Evolutionary conservation across 2,797 vertebrate species (phyloP), one percentile per base, ranked within the genome.

Genomic region (Urophycis tenuis): DNA sequence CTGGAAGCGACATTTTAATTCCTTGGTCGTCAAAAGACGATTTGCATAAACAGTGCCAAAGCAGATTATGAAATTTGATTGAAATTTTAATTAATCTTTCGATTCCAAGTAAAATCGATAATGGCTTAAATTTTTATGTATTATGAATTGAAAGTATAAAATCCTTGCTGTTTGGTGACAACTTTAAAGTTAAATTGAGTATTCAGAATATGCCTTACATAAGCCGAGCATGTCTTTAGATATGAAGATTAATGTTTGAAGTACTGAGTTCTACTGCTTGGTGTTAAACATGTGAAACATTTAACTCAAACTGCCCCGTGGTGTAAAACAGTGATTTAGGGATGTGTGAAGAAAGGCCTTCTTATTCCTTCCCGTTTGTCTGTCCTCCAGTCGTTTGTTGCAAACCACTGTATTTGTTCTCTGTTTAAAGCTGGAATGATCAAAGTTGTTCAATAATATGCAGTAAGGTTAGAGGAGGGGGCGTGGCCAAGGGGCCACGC

Each of bases 361-460:
- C 53, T 25, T 8, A 60, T 60, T n/a, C 53, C n/a, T 60, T 25
- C n/a, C n/a, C 8, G 53, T 60, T 19, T 2, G 22, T 60, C 7
- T 60, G 22, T 60, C 53, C 53, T 60, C 25, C 8, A n/a, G 17
- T 15, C 2, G 41, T 45, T 45, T 45, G 41, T 45, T 17, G 12
- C 10, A 14, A 45, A 60, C 45, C 6, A 60, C 53, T 83, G 33
- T 5, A 76, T 11, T 64, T 75, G 75, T 82, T 79, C 60, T 33
- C 45, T 71, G 78, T 69, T 82, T 10, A 82, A 85, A 86, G 87
- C 86, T 74, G 77, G 31, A 82, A 76, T 15, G 78, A 90, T 86
- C 86, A 84, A 85, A 85, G 84, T 73, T 78, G 83, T 80, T 83
- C 19, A 81, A 77, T 82, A 88, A 87, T 92, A 92, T 91, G 90